Evolutionary conservation across 2,113 vertebrate genomes (phyloP), one percentile per base, ranked within the genome.

Genomic region (Poeciliopsis occidentalis): DNA sequence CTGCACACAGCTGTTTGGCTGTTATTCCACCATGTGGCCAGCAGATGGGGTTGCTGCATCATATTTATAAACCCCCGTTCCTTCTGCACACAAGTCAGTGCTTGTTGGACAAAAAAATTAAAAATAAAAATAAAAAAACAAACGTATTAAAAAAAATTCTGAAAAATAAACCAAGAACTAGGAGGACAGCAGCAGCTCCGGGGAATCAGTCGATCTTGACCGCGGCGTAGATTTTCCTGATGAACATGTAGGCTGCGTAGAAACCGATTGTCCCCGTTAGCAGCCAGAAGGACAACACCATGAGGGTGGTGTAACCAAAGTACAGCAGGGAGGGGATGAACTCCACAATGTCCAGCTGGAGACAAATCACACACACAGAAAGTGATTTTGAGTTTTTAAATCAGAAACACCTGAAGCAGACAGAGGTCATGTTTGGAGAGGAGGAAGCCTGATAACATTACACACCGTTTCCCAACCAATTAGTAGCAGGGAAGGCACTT

Each of bases 261-360:
- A 99, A 99, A 72, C 98, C 98, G 4, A 99, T 98, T 27, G 98
- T 99, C 77, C 98, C 98, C 0, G 98, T 99, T 60, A 99, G 95
- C 78, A 99, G 96, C 98, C 98, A 99, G 95, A 99, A 99, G 54
- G 98, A 98, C 76, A 99, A 83, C 63, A 99, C 97, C 98, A 99
- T 99, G 64, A 99, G 96, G 70, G 97, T 70, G 0, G 98, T 99
- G 95, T 99, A 99, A 80, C 98, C 97, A 0, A 99, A 99, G 89
- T 99, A 99, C 57, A 99, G 90, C 3, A 99, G 94, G 15, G 98
- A 99, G 8, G 98, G 98, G 80, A 99, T 98, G 94, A 99, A 98
- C 88, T 99, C 98, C 11, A 99, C 98, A 4, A 99, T 99, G 91
- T 99, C 98, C 96, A 99, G 93, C 98, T 99, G 74, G 27, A 32